These are phyloP conservation scores for Vanessa tameamea DNA, from an alignment of 1,140 invertebrate species.

Conservation along the genomic window DNA sequence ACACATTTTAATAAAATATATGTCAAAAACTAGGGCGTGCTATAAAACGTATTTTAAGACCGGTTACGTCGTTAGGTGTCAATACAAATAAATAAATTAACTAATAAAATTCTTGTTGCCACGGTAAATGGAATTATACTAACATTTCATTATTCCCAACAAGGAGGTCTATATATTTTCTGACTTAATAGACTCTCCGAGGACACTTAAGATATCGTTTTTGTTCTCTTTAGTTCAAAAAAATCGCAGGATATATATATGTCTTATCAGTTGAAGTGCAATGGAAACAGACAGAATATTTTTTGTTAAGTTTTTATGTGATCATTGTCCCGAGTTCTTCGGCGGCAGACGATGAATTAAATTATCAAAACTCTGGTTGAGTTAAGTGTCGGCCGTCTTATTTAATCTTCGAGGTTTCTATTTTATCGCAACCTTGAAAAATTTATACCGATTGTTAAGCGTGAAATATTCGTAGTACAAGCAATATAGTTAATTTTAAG, in stretches of 20 bases:
- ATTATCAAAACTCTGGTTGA: conserved; percentile 45
- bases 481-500: not conserved
- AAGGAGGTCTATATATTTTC: no score
- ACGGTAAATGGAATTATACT: no score
- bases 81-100: no score
- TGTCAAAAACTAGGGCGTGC: no score
- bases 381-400: conserved; percentile 42
- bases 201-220: no score
- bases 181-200: no score
- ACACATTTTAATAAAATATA: no score
- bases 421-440: conserved; percentile 20
- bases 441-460: not conserved
- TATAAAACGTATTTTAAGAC: no score
- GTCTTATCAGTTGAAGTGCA: conserved; percentile 1
- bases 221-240: no score
- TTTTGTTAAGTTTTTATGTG: conserved; percentile 55
- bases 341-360: conserved; percentile 52
- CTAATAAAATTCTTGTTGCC: no score
- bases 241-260: not conserved
- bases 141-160: no score
- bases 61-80: no score
- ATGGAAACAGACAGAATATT: conserved; percentile 49
- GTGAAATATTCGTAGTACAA: not conserved
- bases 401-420: conserved; percentile 22
- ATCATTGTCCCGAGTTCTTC: conserved; percentile 53